phyloP scores from a whole-genome alignment of 2,113 vertebrate species.

The Oncorhynchus mykiss region DNA sequence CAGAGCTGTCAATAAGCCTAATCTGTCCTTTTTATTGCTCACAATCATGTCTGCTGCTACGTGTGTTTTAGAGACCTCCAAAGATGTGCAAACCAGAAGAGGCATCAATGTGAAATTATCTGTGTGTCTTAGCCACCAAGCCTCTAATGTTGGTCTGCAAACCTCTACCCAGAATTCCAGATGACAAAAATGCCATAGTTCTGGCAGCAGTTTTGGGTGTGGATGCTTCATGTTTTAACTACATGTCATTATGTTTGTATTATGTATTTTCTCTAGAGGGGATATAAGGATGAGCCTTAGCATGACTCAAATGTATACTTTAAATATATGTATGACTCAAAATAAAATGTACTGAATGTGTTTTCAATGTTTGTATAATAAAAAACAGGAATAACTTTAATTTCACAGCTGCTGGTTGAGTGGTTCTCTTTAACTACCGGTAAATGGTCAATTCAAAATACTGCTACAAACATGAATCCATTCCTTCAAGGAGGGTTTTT shows the following conservation, averaged over 20 bases:
- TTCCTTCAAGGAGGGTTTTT: background rate
- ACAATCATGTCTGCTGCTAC: slow-evolving; percentile 46
- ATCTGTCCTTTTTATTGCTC: slow-evolving; percentile 39
- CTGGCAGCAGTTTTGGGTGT: slow-evolving; percentile 58
- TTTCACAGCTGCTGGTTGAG: background rate
- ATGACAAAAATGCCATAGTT: slow-evolving; percentile 64
- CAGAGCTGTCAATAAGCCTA: slow-evolving; percentile 39
- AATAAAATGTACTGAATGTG: background rate
- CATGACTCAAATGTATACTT: background rate
- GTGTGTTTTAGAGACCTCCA: slow-evolving; percentile 24
- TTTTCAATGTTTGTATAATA: slow-evolving; percentile 9
- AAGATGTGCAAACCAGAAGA: too few relatives aligned
- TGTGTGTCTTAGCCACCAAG: too few relatives aligned
- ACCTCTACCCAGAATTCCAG: slow-evolving; percentile 29
- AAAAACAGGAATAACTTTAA: background rate
- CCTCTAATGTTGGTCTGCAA: too few relatives aligned
- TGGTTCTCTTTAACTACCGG: too few relatives aligned
- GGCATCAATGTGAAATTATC: too few relatives aligned
- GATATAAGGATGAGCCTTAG: slow-evolving; percentile 44
- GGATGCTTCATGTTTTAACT: slow-evolving; percentile 49
- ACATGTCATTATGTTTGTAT: slow-evolving; percentile 57
- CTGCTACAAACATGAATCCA: too few relatives aligned
- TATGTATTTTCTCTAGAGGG: slow-evolving; percentile 14
- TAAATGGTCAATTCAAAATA: too few relatives aligned
- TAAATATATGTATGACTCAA: background rate